A percentile compares a stretch with the other conserved stretches of the same genome.
These are phyloP conservation scores for Eupithecia exiguata DNA, from an alignment of 2,888 invertebrate genomes.

Conservation along the genomic window DNA sequence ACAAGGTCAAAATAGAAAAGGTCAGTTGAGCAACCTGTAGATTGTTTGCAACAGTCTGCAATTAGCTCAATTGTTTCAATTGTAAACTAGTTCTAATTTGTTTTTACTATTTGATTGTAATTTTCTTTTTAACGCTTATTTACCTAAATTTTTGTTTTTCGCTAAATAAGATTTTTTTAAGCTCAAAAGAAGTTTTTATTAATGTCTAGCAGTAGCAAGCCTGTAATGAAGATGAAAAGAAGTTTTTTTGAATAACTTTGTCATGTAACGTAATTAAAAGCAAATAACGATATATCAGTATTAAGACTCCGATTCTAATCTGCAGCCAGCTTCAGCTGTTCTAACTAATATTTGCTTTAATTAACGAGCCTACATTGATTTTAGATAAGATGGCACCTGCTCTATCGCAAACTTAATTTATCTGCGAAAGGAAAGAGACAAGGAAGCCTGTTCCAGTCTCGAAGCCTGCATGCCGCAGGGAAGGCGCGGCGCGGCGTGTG, in stretches of 20 bases:
- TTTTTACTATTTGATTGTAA: no score
- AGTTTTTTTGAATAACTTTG: not conserved
- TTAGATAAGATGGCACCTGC: conserved; percentile 77
- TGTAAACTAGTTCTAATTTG: no score
- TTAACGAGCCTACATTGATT: conserved; percentile 70
- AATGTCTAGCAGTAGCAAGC: not conserved
- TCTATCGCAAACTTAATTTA: conserved; percentile 67
- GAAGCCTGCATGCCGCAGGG: conserved; percentile 49
- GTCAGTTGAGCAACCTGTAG: no score
- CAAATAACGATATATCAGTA: conserved; percentile 51
- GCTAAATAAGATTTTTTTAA: no score
- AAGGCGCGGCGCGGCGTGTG: conserved; percentile 71
- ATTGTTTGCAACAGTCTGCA: no score
- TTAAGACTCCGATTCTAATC: conserved; percentile 54
- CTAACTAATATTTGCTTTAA: conserved; percentile 63
- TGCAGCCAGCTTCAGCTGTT: conserved; percentile 46
- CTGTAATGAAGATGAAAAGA: not conserved
- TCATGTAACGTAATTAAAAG: conserved; percentile 10
- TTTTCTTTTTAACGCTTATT: no score
- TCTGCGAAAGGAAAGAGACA: conserved; percentile 71
- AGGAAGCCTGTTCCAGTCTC: conserved; percentile 53
- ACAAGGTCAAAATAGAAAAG: no score
- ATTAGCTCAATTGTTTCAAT: no score
- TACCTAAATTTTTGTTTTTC: no score
- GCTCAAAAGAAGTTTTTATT: not conserved